phyloP scores from a whole-genome alignment of 1,140 invertebrate species.

The Lucilia sericata region DNA sequence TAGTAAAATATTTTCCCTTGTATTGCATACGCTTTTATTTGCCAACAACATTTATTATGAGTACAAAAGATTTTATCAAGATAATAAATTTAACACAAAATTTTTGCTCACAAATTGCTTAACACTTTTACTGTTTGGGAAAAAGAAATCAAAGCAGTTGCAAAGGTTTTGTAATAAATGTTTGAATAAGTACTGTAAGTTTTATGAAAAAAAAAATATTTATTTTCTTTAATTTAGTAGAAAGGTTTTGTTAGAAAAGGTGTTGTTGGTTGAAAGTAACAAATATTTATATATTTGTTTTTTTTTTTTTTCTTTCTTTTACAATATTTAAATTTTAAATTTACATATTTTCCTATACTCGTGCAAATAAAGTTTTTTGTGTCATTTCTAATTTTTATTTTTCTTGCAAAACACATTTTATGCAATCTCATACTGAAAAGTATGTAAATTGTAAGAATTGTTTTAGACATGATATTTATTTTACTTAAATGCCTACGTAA shows the following conservation, averaged over 20 bases:
- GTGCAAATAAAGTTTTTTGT: background rate
- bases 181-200: no score
- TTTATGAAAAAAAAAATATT: no score
- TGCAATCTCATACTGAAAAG: background rate
- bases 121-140: background rate
- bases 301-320: no score
- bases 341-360: no score
- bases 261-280: no score
- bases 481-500: slow-evolving; percentile 15
- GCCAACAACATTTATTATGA: background rate
- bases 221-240: no score
- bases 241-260: no score
- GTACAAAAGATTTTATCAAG: background rate
- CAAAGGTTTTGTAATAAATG: background rate
- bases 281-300: no score
- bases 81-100: background rate
- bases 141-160: background rate
- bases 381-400: background rate
- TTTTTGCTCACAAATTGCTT: background rate
- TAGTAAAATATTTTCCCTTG: no score
- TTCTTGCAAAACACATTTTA: background rate
- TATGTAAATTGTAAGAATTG: background rate
- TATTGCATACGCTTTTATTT: no score
- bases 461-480: slow-evolving; percentile 13
- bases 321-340: no score